Conservation (phyloP, 1,140 invertebrate species). For the Neodiprion pinetum region DNA sequence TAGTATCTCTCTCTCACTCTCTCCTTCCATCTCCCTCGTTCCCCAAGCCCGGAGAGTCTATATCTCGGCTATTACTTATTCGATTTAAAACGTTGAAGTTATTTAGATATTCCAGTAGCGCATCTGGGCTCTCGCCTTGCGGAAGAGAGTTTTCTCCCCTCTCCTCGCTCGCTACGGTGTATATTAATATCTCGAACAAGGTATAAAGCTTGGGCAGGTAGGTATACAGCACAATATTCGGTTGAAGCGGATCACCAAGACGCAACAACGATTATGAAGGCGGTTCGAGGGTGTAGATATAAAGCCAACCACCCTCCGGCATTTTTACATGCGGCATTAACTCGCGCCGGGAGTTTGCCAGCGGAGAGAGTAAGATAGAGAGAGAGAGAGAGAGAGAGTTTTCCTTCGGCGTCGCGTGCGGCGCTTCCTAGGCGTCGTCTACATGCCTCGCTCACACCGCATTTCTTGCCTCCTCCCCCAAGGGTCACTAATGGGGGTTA, state of each 20-base stretch:
- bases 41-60: not conserved
- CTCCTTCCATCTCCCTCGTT: too few species aligned
- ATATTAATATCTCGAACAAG: conserved; percentile 52
- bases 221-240: not conserved
- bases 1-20: not conserved
- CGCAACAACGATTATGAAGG: conserved; percentile 18
- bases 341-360: conserved; percentile 30
- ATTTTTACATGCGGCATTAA: conserved; percentile 60
- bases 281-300: conserved; percentile 22
- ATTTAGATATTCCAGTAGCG: conserved; percentile 57
- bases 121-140: conserved; percentile 50
- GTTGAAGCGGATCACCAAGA: conserved; percentile 17
- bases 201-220: not conserved
- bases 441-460: not conserved
- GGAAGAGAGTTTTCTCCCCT: conserved; percentile 36
- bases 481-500: conserved; percentile 58
- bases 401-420: too few species aligned
- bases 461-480: not conserved
- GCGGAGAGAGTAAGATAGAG: conserved; percentile 9
- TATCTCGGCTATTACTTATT: conserved; percentile 52
- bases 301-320: conserved; percentile 21
- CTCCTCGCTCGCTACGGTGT: conserved; percentile 34
- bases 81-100: conserved; percentile 44
- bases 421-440: too few species aligned
- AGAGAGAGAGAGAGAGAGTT: too few species aligned